Percentiles rank a stretch among this genome's conserved stretches.
phyloP scores from a whole-genome alignment of 2,797 vertebrate species.

The Pseudochaenichthys georgianus region DNA sequence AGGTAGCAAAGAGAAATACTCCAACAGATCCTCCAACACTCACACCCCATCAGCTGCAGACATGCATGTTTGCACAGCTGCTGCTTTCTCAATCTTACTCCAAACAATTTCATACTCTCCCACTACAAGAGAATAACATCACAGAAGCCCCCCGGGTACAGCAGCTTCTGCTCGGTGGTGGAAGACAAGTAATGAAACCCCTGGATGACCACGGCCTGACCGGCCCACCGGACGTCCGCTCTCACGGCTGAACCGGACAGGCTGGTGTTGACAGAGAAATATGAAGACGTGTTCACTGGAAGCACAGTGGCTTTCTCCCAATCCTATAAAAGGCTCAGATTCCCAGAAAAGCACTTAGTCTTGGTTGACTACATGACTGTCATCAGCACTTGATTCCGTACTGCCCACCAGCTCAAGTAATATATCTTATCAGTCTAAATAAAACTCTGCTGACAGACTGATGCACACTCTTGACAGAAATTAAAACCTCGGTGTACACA shows the following conservation, averaged over 20 bases:
- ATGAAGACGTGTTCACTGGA: constrained; percentile 56
- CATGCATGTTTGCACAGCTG: constrained; percentile 81
- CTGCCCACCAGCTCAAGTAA: constrained; percentile 39
- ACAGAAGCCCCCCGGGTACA: constrained; percentile 60
- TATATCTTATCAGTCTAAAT: constrained; percentile 32
- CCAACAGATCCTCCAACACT: constrained; percentile 43
- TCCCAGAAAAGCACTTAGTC: constrained; percentile 60
- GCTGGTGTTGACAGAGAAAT: constrained; percentile 72
- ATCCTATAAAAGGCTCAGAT: constrained; percentile 60
- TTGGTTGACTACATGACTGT: constrained; percentile 59
- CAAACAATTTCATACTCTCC: constrained; percentile 63
- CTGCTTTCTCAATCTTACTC: constrained; percentile 56
- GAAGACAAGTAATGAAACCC: constrained; percentile 47
- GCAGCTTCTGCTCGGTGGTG: constrained; percentile 34
- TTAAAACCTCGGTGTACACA: background rate
- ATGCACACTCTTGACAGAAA: constrained; percentile 17
- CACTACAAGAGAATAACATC: constrained; percentile 62
- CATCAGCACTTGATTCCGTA: constrained; percentile 58
- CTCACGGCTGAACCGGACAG: constrained; percentile 56
- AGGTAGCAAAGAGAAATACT: constrained; percentile 47
- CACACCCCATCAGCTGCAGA: constrained; percentile 55
- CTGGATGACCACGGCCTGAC: constrained; percentile 54
- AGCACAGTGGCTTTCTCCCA: constrained; percentile 31
- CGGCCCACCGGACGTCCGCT: constrained; percentile 58
- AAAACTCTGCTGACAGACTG: constrained; percentile 37